Conservation (phyloP, 1,140 invertebrate species). For the Drosophila oshimai region DNA sequence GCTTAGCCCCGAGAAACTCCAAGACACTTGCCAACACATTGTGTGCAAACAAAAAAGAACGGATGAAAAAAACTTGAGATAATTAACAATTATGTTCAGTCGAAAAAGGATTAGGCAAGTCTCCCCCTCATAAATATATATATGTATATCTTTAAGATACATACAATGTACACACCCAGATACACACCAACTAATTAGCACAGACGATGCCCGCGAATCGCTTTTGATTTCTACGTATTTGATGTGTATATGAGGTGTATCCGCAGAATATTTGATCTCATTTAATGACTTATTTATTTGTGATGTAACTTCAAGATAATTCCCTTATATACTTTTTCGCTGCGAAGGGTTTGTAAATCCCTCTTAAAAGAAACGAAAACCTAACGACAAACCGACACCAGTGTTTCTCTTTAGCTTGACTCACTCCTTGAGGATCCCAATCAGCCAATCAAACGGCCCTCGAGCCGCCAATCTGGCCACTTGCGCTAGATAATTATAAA, state of each 20-base stretch:
- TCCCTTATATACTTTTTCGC: neutral
- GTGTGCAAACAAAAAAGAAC: slow-evolving; percentile 18
- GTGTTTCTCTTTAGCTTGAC: neutral
- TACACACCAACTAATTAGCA: slow-evolving; percentile 29
- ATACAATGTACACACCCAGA: slow-evolving; percentile 10
- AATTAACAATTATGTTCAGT: neutral
- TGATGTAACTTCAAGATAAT: slow-evolving; percentile 42
- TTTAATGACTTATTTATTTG: slow-evolving; percentile 54
- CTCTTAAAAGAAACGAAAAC: slow-evolving; percentile 29
- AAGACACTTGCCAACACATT: slow-evolving; percentile 37
- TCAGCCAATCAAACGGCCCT: slow-evolving; percentile 19
- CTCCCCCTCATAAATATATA: neutral
- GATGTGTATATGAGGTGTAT: neutral
- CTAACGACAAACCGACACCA: slow-evolving; percentile 4
- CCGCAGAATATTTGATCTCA: slow-evolving; percentile 62
- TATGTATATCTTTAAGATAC: slow-evolving; percentile 51
- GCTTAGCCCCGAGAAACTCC: slow-evolving; percentile 11
- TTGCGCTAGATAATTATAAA: slow-evolving; percentile 6
- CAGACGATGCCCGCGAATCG: slow-evolving; percentile 11
- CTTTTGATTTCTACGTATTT: slow-evolving; percentile 25
- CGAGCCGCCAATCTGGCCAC: neutral
- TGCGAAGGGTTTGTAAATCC: slow-evolving; percentile 38
- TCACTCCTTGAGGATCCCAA: slow-evolving; percentile 4
- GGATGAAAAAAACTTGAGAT: slow-evolving; percentile 26
- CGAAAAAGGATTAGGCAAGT: neutral